Evolutionary conservation across 2,113 vertebrate genomes (phyloP).

Genomic region (Lutjanus erythropterus): DNA sequence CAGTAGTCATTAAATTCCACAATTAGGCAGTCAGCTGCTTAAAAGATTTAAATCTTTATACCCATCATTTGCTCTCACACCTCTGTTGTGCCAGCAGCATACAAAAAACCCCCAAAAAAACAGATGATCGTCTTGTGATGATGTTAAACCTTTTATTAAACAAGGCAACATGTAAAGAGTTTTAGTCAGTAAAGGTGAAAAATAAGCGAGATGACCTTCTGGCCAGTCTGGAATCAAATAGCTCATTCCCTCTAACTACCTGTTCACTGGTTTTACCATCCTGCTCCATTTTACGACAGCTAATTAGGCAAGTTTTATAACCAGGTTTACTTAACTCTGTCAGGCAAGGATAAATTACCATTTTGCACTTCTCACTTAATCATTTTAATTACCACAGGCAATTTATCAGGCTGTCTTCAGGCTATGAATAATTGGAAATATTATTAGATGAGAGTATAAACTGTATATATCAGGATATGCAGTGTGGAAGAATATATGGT

Average conservation of each 20-base stretch:
- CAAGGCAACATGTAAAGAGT: background rate
- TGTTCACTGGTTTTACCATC: conserved; percentile 60
- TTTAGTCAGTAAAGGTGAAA: conserved; percentile 22
- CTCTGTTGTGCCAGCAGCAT: background rate
- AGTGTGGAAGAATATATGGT: conserved; percentile 8
- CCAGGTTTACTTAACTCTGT: conserved; percentile 81
- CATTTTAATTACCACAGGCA: conserved; percentile 82
- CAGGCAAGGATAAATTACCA: conserved; percentile 78
- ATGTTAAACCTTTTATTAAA: background rate
- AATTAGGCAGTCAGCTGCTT: background rate
- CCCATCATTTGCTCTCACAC: background rate
- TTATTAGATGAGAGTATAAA: conserved; percentile 71
- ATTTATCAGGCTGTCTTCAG: conserved; percentile 79
- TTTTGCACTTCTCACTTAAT: conserved; percentile 82
- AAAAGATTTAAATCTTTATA: background rate
- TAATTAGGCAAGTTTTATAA: conserved; percentile 81
- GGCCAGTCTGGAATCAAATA: conserved; percentile 26
- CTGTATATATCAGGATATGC: conserved; percentile 53
- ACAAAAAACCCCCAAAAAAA: no score
- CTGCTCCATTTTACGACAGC: conserved; percentile 68
- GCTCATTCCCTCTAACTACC: conserved; percentile 41
- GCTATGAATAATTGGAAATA: conserved; percentile 79
- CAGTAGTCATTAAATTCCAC: background rate
- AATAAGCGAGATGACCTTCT: conserved; percentile 4
- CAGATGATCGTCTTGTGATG: background rate